A percentile compares a stretch with the other conserved stretches of the same genome.
Evolutionary conservation across 2,888 invertebrate genomes (phyloP).

Genomic region (Epinotia demarniana): DNA sequence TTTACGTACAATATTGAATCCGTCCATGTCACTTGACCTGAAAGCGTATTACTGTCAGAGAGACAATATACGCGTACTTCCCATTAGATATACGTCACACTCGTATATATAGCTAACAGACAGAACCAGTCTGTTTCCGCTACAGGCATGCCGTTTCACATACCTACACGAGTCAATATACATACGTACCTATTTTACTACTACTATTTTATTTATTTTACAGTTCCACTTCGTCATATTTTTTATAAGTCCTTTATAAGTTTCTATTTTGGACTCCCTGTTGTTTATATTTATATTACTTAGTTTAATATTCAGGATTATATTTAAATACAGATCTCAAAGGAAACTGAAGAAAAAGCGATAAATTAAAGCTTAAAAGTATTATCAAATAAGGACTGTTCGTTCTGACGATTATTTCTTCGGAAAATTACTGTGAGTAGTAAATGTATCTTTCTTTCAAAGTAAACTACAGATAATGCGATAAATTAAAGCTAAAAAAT

Average conservation of each 20-base stretch:
- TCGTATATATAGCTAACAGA: background rate
- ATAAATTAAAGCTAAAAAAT: background rate
- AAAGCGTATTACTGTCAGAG: conserved; percentile 45
- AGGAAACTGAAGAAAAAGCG: background rate
- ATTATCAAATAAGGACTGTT: background rate
- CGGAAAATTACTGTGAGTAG: background rate
- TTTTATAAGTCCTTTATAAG: background rate
- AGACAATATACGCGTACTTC: conserved; percentile 31
- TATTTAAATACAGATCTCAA: background rate
- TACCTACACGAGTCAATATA: too few species aligned
- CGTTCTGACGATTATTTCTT: background rate
- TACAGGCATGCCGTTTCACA: background rate
- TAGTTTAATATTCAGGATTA: background rate
- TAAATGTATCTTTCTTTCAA: background rate
- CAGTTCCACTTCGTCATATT: background rate
- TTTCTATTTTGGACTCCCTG: background rate
- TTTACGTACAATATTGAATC: conserved; percentile 24
- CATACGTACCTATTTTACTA: too few species aligned
- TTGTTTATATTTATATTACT: background rate
- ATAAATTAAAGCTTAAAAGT: background rate
- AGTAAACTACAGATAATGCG: background rate
- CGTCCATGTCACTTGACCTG: conserved; percentile 33
- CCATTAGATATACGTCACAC: conserved; percentile 52
- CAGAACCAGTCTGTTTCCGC: background rate
- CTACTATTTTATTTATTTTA: too few species aligned